These are phyloP conservation scores for Phaethon lepturus DNA, from an alignment of 2,113 vertebrate genomes.

Conservation along the genomic window DNA sequence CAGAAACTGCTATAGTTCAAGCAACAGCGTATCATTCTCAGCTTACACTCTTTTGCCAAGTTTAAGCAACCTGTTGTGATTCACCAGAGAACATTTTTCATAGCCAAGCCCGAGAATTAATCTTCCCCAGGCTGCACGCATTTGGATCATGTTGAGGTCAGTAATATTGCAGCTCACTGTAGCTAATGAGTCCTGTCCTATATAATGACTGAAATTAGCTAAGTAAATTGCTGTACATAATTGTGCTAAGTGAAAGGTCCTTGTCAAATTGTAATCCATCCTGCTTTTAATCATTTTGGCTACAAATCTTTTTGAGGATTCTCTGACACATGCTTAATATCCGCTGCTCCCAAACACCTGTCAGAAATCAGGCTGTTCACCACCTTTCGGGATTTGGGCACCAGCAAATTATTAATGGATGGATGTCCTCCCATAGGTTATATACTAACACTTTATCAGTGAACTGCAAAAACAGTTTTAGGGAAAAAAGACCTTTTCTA, in stretches of 20 bases:
- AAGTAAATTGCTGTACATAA: background rate
- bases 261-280: background rate
- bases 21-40: background rate
- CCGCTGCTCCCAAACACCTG: fast-evolving
- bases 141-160: background rate
- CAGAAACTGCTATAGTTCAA: slow-evolving; percentile 49
- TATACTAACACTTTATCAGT: background rate
- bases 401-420: background rate
- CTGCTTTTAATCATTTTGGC: background rate
- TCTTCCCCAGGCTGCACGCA: background rate
- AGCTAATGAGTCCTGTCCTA: slow-evolving; percentile 11
- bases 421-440: background rate
- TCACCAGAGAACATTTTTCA: background rate
- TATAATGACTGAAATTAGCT: slow-evolving; percentile 18
- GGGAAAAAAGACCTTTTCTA: background rate
- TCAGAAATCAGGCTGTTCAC: background rate
- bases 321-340: background rate
- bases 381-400: background rate
- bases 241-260: background rate
- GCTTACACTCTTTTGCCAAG: background rate
- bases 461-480: background rate
- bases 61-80: background rate
- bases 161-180: background rate
- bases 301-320: background rate
- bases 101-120: background rate